A percentile compares a stretch with the other conserved stretches of the same genome.
phyloP scores from a whole-genome alignment of 2,888 invertebrate species.

The Trichacis sp. region DNA sequence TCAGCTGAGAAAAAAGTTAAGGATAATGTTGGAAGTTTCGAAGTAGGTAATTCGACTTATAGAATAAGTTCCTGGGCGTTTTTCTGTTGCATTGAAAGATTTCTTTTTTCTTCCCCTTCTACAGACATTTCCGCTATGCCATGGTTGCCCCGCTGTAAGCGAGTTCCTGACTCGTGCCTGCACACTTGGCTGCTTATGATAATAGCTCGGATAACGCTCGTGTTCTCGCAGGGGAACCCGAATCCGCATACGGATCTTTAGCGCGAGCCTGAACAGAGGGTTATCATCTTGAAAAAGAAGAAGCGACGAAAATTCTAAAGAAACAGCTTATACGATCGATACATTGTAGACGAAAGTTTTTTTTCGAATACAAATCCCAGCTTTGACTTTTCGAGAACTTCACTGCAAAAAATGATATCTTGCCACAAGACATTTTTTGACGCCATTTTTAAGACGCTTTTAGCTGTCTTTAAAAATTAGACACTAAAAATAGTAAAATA shows the following conservation, averaged over 20 bases:
- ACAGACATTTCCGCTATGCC: slow-evolving; percentile 39
- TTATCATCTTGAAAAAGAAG: slow-evolving; percentile 21
- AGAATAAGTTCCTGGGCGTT: background rate
- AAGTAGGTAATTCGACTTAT: background rate
- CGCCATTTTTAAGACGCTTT: no score
- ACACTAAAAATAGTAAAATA: no score
- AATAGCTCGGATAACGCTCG: slow-evolving; percentile 54
- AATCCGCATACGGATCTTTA: slow-evolving; percentile 37
- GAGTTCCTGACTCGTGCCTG: slow-evolving; percentile 58
- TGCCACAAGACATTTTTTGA: no score
- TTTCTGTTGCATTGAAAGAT: slow-evolving; percentile 4
- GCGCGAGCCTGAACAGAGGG: slow-evolving; percentile 31
- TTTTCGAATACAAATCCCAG: background rate
- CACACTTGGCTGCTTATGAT: slow-evolving; percentile 60
- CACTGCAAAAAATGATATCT: no score
- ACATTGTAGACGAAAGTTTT: background rate
- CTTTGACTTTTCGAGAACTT: no score
- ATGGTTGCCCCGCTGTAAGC: slow-evolving; percentile 40
- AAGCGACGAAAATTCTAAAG: slow-evolving; percentile 12
- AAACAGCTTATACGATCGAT: background rate
- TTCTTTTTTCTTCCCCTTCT: slow-evolving; percentile 23
- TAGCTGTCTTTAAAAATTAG: no score
- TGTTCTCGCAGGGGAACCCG: slow-evolving; percentile 43
- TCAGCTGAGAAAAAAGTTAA: background rate
- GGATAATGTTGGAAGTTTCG: background rate